These are phyloP conservation scores for Gibbula magus DNA, from an alignment of 2,888 invertebrate genomes.

Conservation along the genomic window DNA sequence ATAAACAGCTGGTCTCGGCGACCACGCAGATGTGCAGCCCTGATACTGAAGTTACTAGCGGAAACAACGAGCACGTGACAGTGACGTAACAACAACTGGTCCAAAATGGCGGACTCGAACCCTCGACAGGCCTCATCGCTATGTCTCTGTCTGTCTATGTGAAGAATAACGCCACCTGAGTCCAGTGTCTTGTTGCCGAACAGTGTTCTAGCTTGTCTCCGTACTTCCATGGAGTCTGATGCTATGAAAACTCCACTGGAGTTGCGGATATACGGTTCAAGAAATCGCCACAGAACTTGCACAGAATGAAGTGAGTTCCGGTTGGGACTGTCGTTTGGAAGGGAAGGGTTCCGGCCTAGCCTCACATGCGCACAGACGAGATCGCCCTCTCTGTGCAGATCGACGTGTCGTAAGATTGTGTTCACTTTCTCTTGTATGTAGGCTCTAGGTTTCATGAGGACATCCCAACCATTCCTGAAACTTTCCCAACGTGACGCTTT, in stretches of 20 bases:
- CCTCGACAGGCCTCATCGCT: not conserved
- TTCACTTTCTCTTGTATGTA: conserved; percentile 15
- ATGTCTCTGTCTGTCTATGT: conserved; percentile 27
- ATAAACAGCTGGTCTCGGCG: not conserved
- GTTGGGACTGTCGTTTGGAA: conserved; percentile 19
- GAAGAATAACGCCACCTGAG: not conserved
- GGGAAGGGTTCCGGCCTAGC: conserved; percentile 22
- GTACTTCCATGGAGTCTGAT: conserved; percentile 18
- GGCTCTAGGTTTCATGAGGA: conserved; percentile 30
- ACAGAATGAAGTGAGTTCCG: conserved; percentile 15
- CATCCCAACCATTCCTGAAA: conserved; percentile 33
- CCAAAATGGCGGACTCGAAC: conserved; percentile 33
- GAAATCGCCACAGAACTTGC: conserved; percentile 18
- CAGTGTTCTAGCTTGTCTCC: not conserved
- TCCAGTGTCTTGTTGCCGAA: conserved; percentile 21
- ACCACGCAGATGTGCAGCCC: conserved; percentile 31
- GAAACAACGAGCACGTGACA: conserved; percentile 29
- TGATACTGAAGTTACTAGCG: conserved; percentile 40
- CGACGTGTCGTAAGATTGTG: not conserved
- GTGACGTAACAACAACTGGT: conserved; percentile 29
- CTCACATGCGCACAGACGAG: conserved; percentile 33
- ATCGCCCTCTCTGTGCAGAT: not conserved
- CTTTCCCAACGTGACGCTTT: conserved; percentile 3
- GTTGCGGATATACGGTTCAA: not conserved
- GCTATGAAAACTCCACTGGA: conserved; percentile 21